These are phyloP conservation scores for Eupeodes latifasciatus DNA, from an alignment of 2,888 invertebrate genomes.

Conservation along the genomic window DNA sequence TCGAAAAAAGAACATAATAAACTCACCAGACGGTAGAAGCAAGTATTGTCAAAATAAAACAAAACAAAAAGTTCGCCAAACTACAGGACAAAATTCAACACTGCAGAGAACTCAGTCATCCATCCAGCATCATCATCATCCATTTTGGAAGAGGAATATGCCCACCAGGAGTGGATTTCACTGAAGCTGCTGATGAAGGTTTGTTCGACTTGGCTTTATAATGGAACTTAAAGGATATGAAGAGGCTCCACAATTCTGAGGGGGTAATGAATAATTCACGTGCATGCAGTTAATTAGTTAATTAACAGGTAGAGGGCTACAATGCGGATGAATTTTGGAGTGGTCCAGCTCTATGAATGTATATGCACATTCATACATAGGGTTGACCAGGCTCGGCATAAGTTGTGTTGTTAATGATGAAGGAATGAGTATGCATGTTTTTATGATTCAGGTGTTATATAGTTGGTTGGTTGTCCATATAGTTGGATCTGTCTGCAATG, in stretches of 20 bases:
- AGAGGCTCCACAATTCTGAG: slow-evolving; percentile 22
- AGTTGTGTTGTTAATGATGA: slow-evolving; percentile 15
- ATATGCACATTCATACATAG: background rate
- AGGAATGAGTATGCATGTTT: background rate
- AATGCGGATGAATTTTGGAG: slow-evolving; percentile 74
- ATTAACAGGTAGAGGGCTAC: slow-evolving; percentile 75
- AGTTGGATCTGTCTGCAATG: slow-evolving; percentile 15
- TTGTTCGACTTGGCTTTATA: background rate
- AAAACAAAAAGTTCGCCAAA: slow-evolving; percentile 37
- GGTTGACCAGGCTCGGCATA: slow-evolving; percentile 37
- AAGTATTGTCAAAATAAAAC: slow-evolving; percentile 32
- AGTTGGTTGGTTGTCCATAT: background rate
- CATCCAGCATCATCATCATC: slow-evolving; percentile 27
- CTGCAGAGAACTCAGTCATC: slow-evolving; percentile 43
- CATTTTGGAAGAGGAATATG: slow-evolving; percentile 38
- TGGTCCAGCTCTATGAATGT: slow-evolving; percentile 42
- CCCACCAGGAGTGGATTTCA: slow-evolving; percentile 28
- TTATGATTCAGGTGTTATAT: slow-evolving; percentile 15
- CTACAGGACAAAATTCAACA: slow-evolving; percentile 41
- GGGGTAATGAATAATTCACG: slow-evolving; percentile 73
- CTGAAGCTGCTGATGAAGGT: background rate
- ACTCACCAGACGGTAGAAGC: slow-evolving; percentile 26
- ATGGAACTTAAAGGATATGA: background rate
- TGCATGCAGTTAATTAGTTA: slow-evolving; percentile 76
- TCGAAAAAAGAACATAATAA: background rate